These are phyloP conservation scores for Nematopogon swammerdamellus DNA, from an alignment of 2,888 invertebrate species.

Conservation along the genomic window DNA sequence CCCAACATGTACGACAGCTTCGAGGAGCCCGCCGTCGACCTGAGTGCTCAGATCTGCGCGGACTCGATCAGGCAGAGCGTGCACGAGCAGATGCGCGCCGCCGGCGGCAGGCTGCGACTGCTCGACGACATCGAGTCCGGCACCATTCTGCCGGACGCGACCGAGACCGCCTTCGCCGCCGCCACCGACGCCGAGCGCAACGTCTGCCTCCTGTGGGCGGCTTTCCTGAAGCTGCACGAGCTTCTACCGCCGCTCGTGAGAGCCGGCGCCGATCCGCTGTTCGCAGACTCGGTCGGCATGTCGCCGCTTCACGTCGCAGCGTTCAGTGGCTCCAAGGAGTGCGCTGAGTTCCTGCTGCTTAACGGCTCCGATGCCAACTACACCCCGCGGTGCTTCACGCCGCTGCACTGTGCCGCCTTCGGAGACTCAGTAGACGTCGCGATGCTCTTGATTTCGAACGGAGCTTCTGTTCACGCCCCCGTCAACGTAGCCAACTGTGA, in stretches of 20 bases:
- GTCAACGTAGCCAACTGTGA: conserved; percentile 64
- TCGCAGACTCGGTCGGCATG: conserved; percentile 69
- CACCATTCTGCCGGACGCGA: conserved; percentile 57
- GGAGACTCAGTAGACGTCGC: conserved; percentile 81
- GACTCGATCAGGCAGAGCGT: conserved; percentile 72
- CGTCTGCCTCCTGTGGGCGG: conserved; percentile 69
- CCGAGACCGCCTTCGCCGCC: conserved; percentile 45
- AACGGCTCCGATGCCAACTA: conserved; percentile 68
- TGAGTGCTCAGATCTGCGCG: conserved; percentile 69
- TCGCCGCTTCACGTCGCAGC: conserved; percentile 74
- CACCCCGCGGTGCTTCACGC: conserved; percentile 70
- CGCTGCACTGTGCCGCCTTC: conserved; percentile 87
- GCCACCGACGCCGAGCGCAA: conserved; percentile 68
- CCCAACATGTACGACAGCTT: conserved; percentile 81
- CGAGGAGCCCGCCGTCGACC: conserved; percentile 66
- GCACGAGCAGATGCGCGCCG: conserved; percentile 69
- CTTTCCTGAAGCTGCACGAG: conserved; percentile 68
- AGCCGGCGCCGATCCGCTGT: conserved; percentile 68
- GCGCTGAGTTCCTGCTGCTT: conserved; percentile 65
- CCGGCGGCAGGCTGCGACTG: conserved; percentile 63
- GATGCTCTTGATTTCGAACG: conserved; percentile 69
- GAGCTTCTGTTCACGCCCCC: conserved; percentile 66
- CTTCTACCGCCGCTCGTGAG: conserved; percentile 61
- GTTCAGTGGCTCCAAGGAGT: conserved; percentile 73
- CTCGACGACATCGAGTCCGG: conserved; percentile 73